A percentile compares a stretch with the other conserved stretches of the same genome.
phyloP scores from a whole-genome alignment of 2,888 invertebrate species.

The Erpobdella octoculata region DNA sequence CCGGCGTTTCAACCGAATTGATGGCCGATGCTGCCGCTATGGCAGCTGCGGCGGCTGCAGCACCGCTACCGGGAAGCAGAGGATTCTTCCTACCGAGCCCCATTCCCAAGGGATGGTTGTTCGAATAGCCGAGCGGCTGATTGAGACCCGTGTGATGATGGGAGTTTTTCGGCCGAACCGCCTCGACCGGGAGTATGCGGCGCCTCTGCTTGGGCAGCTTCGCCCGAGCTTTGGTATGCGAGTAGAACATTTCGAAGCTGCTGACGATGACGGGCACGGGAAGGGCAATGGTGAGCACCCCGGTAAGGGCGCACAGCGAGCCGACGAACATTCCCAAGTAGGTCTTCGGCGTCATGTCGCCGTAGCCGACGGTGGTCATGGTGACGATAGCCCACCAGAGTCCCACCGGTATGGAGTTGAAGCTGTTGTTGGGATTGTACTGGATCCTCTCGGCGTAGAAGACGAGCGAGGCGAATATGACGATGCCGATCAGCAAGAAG shows the following conservation, averaged over 20 bases:
- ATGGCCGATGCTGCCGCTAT: constrained; percentile 58
- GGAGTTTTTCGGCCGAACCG: constrained; percentile 50
- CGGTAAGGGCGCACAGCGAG: constrained; percentile 42
- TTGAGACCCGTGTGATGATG: neutral
- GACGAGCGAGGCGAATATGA: constrained; percentile 32
- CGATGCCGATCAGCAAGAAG: constrained; percentile 59
- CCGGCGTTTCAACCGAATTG: constrained; percentile 54
- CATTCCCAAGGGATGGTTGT: neutral
- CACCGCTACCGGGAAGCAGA: constrained; percentile 51
- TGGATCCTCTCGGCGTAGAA: constrained; percentile 32
- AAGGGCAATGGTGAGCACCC: constrained; percentile 62
- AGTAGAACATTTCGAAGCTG: constrained; percentile 94
- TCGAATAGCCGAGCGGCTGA: constrained; percentile 5
- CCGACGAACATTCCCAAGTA: constrained; percentile 42
- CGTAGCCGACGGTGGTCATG: constrained; percentile 85
- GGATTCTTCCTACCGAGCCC: constrained; percentile 5
- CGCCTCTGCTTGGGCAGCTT: constrained; percentile 85
- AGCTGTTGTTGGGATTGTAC: constrained; percentile 30
- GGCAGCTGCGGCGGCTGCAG: constrained; percentile 45
- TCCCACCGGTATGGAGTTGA: constrained; percentile 67
- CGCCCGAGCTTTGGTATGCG: constrained; percentile 90
- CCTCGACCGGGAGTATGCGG: constrained; percentile 76
- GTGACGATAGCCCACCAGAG: constrained; percentile 96
- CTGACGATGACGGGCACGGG: constrained; percentile 91
- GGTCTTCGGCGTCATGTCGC: constrained; percentile 42